Percentiles rank a stretch among this genome's conserved stretches.
Evolutionary conservation across 2,113 vertebrate genomes (phyloP).

Genomic region (Grallaria varia): DNA sequence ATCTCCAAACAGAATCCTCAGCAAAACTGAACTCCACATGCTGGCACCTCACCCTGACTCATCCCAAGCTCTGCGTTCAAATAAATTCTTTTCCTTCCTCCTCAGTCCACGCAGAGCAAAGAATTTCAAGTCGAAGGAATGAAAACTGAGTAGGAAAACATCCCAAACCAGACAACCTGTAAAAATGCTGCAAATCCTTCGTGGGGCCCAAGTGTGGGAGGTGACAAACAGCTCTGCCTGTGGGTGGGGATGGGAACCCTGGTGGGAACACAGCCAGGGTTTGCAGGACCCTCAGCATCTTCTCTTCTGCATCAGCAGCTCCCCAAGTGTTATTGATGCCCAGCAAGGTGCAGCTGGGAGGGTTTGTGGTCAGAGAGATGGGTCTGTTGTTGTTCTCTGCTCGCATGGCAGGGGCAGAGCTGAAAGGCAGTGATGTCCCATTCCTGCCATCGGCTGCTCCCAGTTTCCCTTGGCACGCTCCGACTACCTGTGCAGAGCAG

Average conservation of each 20-base stretch:
- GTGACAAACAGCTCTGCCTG: not conserved
- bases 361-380: not conserved
- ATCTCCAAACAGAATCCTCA: not conserved
- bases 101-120: not conserved
- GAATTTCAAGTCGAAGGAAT: not conserved
- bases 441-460: conserved; percentile 64
- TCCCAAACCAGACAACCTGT: not conserved
- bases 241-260: not conserved
- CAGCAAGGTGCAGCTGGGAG: not conserved
- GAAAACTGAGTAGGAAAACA: not conserved
- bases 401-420: conserved; percentile 12
- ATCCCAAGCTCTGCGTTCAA: not conserved
- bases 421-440: conserved; percentile 59
- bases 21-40: not conserved
- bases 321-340: not conserved
- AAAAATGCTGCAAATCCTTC: not conserved
- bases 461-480: conserved; percentile 76
- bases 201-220: not conserved
- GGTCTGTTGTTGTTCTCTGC: not conserved
- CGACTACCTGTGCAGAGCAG: conserved; percentile 77
- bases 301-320: not conserved
- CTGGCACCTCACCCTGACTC: not conserved
- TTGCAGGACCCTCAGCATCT: not conserved
- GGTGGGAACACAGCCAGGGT: not conserved
- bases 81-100: not conserved